These are phyloP conservation scores for Corythaixoides concolor DNA, from an alignment of 2,113 vertebrate species.

Conservation along the genomic window DNA sequence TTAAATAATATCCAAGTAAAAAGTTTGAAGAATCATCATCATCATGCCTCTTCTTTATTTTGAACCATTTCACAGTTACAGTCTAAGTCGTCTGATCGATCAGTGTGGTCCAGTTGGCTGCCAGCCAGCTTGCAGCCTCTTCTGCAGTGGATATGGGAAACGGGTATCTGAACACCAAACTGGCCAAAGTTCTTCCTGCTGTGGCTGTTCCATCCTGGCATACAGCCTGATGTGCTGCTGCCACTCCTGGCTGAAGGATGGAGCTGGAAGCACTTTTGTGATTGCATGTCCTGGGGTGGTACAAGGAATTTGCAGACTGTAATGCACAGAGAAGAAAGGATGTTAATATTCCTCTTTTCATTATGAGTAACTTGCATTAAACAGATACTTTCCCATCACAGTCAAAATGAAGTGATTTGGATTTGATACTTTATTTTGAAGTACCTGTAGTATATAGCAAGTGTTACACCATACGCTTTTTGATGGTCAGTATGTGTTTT, in stretches of 20 bases:
- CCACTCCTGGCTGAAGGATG: accelerated
- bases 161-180: neutral
- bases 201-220: accelerated
- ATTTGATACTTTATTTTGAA: neutral
- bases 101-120: neutral
- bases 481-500: neutral
- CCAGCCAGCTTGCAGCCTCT: neutral
- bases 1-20: neutral
- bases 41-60: neutral
- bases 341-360: neutral
- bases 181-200: neutral
- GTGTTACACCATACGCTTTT: neutral
- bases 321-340: neutral
- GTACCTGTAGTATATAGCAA: neutral
- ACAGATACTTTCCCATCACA: neutral
- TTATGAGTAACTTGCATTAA: neutral
- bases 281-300: neutral
- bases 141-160: neutral
- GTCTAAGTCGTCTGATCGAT: neutral
- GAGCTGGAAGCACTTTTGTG: neutral
- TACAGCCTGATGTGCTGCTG: accelerated
- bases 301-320: neutral
- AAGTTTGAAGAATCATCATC: neutral
- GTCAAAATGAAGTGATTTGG: neutral
- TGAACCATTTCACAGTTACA: neutral